Percentiles rank a stretch among this genome's conserved stretches.
phyloP scores from a whole-genome alignment of 2,888 invertebrate species.

The Volucella zonaria region DNA sequence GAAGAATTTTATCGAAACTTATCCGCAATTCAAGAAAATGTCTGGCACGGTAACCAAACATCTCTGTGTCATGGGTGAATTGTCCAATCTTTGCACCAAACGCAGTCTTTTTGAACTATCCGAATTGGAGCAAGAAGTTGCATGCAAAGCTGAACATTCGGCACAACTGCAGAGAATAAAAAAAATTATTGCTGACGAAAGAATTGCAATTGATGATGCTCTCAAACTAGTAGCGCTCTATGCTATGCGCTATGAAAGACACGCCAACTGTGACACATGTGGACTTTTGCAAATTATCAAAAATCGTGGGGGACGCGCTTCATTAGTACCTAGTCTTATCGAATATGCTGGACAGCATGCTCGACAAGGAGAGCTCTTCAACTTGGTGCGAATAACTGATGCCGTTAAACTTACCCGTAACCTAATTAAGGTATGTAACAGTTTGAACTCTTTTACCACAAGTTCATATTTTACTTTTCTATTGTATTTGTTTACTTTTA shows the following conservation, averaged over 20 bases:
- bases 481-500: conserved; percentile 75
- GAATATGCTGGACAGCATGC: conserved; percentile 94
- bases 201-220: conserved; percentile 90
- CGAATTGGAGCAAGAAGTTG: conserved; percentile 95
- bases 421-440: conserved; percentile 78
- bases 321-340: conserved; percentile 86
- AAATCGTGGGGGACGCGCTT: conserved; percentile 88
- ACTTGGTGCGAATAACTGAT: conserved; percentile 96
- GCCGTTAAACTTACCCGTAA: conserved; percentile 88
- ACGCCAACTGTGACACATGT: conserved; percentile 91
- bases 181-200: conserved; percentile 89
- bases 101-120: conserved; percentile 94
- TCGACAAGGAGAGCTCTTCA: conserved; percentile 92
- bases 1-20: conserved; percentile 99
- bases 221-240: conserved; percentile 95
- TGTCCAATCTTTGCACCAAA: conserved; percentile 91
- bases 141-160: conserved; percentile 93
- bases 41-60: conserved; percentile 98
- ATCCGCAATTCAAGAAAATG: conserved; percentile 98
- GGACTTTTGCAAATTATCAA: conserved; percentile 89
- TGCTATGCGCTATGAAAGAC: conserved; percentile 95
- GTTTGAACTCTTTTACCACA: neutral
- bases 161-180: conserved; percentile 91
- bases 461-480: neutral
- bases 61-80: conserved; percentile 97